A percentile compares a stretch with the other conserved stretches of the same genome.
These are phyloP conservation scores for Polyergus mexicanus DNA, from an alignment of 1,140 invertebrate genomes.

Conservation along the genomic window DNA sequence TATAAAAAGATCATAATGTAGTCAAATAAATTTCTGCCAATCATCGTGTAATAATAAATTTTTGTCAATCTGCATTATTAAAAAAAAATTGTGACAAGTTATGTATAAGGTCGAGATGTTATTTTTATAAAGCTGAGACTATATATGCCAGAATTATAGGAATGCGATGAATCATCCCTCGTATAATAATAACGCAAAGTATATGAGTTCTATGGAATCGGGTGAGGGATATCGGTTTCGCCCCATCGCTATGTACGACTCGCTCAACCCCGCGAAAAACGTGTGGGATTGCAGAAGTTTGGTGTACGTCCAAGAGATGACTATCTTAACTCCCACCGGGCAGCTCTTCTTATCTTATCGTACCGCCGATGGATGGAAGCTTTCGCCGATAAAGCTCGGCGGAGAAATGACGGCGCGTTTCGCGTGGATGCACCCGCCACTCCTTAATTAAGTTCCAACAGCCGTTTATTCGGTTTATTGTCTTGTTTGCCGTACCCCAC, in stretches of 20 bases:
- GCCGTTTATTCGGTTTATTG: conserved; percentile 75
- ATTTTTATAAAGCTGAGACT: not conserved
- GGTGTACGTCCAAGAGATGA: conserved; percentile 78
- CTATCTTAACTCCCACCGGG: conserved; percentile 75
- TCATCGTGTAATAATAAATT: not conserved
- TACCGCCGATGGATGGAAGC: conserved; percentile 80
- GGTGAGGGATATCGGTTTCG: conserved; percentile 32
- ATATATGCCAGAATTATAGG: not conserved
- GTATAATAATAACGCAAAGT: conserved; percentile 1
- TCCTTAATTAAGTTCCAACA: conserved; percentile 84
- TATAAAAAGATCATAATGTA: not conserved
- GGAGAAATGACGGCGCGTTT: conserved; percentile 80
- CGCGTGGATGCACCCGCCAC: conserved; percentile 79
- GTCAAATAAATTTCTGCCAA: not conserved
- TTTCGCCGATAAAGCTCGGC: conserved; percentile 69
- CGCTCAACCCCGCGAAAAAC: conserved; percentile 61
- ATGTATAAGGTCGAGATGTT: not conserved
- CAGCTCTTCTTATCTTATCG: conserved; percentile 83
- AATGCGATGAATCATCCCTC: not conserved
- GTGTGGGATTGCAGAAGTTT: conserved; percentile 75
- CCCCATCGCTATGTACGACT: conserved; percentile 66
- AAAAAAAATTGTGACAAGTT: not conserved
- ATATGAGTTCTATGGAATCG: conserved; percentile 4
- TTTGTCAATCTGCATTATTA: not conserved
- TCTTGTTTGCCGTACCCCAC: conserved; percentile 74